These are phyloP conservation scores for Willisornis vidua DNA, from an alignment of 2,113 vertebrate species.

Conservation along the genomic window DNA sequence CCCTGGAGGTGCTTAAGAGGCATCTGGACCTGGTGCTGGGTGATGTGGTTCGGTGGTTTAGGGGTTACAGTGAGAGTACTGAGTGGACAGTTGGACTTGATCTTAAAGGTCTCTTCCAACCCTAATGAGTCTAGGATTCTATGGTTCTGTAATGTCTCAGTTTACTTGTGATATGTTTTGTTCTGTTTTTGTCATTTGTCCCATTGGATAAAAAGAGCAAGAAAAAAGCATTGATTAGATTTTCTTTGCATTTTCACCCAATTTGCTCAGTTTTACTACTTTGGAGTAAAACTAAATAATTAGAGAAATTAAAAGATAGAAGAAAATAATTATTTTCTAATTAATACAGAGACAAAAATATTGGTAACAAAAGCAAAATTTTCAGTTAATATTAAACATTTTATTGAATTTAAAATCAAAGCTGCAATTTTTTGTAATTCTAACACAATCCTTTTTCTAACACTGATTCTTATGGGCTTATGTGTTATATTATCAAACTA, in stretches of 20 bases:
- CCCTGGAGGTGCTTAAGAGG: not conserved
- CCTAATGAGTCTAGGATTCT: not conserved
- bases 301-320: not conserved
- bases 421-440: not conserved
- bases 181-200: not conserved
- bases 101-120: not conserved
- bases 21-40: not conserved
- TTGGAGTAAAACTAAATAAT: not conserved
- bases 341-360: not conserved
- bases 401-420: not conserved
- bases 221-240: not conserved
- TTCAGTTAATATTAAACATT: not conserved
- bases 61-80: not conserved
- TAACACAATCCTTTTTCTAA: not conserved
- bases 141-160: not conserved
- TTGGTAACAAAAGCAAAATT: not conserved
- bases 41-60: not conserved
- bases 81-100: not conserved
- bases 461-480: not conserved
- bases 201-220: not conserved
- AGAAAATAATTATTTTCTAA: not conserved
- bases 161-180: not conserved
- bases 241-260: not conserved
- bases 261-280: not conserved
- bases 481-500: not conserved